Base-by-base conservation (phyloP, 2,888 invertebrate species). In the Sepioteuthis lessoniana region DNA sequence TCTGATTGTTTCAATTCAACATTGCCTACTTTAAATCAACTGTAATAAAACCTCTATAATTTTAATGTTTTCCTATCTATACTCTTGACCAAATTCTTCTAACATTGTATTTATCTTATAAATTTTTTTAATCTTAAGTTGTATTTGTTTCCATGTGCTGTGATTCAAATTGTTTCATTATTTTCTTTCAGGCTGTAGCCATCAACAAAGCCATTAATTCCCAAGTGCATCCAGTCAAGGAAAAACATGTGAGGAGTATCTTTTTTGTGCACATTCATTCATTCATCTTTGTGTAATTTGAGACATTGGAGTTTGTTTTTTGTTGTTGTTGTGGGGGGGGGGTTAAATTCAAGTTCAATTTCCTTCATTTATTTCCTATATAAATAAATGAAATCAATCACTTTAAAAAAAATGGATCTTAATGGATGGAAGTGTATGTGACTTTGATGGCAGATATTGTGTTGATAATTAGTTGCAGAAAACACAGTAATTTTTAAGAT, bases 171-270 rank as follows among this genome's bases (percentile, higher is more conserved):
- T 90, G 0, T 47, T 38, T 37, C 38, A 7, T 42, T 4, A 92
- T 94, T 94, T 91, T 94, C 60, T 95, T 95, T 94, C 96, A 96
- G 96, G 95, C 95, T 94, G 95, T 96, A 91, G 96, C 96, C 90
- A 98, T 99, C 94, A 98, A 98, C 96, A 99, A 99, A 97, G 99
- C 99, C 38, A 98, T 99, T 95, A 99, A 98, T 97, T 98, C 98
- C 28, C 98, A 98, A 95, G 99, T 99, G 97, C 98, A 98, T 21
- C 99, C 99, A 1, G 98, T 99, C 0, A 99, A 99, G 97, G 99
- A 99, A 97, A 99, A 99, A 98, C 99, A 99, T 98, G 99, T 99
- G 91, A 98, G 99, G 95, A 98, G 98, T 98, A 98, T 97, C 97
- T 97, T 97, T 97, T 95, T 94, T 92, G 7, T 35, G 19, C n/a